A percentile compares a stretch with the other conserved stretches of the same genome.
Conservation (phyloP, 1,140 invertebrate genomes). For the Drosophila paulistorum region DNA sequence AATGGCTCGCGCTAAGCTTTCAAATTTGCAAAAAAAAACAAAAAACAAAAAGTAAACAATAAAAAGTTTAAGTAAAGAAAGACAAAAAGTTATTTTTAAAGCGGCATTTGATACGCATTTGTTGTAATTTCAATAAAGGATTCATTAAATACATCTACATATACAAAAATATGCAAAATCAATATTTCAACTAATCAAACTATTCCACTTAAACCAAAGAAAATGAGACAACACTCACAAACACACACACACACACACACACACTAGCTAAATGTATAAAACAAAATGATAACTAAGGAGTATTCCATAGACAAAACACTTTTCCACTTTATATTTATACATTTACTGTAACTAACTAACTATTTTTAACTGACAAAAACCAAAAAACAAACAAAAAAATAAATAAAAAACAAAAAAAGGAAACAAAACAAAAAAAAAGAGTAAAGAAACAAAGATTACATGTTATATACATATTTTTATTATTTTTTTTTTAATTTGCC, state of each 20-base stretch:
- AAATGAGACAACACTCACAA: slow-evolving; percentile 37
- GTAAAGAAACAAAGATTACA: slow-evolving; percentile 20
- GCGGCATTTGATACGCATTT: slow-evolving; percentile 68
- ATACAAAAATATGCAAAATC: slow-evolving; percentile 35
- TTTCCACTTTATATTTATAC: slow-evolving; percentile 14
- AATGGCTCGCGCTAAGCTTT: slow-evolving; percentile 66
- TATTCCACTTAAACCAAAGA: slow-evolving; percentile 9
- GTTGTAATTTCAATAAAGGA: slow-evolving; percentile 69
- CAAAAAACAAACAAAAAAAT: slow-evolving; percentile 1
- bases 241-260: not conserved
- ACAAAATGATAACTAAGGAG: slow-evolving; percentile 61
- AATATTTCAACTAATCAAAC: slow-evolving; percentile 41
- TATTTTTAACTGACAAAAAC: slow-evolving; percentile 43
- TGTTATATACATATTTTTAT: slow-evolving; percentile 49
- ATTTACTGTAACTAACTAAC: slow-evolving; percentile 7
- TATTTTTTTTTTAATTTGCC: not conserved
- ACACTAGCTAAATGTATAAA: slow-evolving; percentile 57
- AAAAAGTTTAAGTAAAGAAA: not conserved
- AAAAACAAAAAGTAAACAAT: not conserved
- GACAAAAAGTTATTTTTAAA: slow-evolving; percentile 59
- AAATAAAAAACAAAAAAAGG: not conserved
- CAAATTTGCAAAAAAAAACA: slow-evolving; percentile 4
- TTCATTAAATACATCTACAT: slow-evolving; percentile 50
- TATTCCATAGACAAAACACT: slow-evolving; percentile 44
- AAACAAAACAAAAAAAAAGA: not conserved